Conservation (phyloP, 2,113 vertebrate genomes). For the Poeciliopsis prolifica region DNA sequence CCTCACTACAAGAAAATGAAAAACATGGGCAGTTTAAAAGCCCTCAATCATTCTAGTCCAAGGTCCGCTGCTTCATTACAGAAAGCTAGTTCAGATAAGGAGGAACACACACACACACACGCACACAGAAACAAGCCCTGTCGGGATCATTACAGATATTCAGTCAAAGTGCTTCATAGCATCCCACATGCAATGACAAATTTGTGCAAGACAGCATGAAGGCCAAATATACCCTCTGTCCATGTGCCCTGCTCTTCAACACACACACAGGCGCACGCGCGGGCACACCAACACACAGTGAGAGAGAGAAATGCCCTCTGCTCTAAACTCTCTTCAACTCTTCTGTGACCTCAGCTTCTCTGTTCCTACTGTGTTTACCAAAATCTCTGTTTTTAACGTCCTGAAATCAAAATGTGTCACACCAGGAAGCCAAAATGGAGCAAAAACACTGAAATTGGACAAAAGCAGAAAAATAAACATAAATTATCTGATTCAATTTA, state of each 20-base stretch:
- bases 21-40: constrained; percentile 23
- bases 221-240: constrained; percentile 59
- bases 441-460: not conserved
- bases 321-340: constrained; percentile 31
- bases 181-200: constrained; percentile 62
- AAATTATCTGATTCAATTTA: not conserved
- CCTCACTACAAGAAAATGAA: constrained; percentile 41
- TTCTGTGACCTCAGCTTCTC: constrained; percentile 21
- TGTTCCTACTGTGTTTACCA: constrained; percentile 11
- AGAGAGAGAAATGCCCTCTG: not conserved
- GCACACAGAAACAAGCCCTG: constrained; percentile 12
- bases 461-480: not conserved
- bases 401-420: constrained; percentile 4
- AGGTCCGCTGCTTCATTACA: constrained; percentile 53
- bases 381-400: not conserved
- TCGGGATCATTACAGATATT: constrained; percentile 53
- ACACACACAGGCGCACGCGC: not conserved
- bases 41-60: constrained; percentile 32
- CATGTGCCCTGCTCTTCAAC: constrained; percentile 16
- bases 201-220: constrained; percentile 64
- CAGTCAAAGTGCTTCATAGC: constrained; percentile 34
- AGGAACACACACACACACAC: constrained; percentile 10
- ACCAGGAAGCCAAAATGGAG: not conserved
- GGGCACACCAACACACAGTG: not conserved
- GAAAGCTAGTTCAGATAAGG: constrained; percentile 20